These are phyloP conservation scores for Anas capensis DNA, from an alignment of 2,797 vertebrate species.

Conservation along the genomic window DNA sequence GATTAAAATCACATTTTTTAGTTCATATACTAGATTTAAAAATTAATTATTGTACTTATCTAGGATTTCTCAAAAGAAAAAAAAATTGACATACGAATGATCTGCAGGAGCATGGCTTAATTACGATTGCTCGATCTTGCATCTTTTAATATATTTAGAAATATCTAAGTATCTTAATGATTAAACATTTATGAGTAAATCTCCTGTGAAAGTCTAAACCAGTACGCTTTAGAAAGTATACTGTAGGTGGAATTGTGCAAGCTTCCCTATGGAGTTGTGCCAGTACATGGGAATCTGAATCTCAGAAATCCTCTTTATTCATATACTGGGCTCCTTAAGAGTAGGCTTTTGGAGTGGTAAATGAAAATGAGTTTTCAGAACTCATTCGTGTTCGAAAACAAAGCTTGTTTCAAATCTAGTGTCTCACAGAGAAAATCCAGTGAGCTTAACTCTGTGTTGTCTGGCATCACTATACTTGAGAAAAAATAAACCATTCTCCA, in stretches of 20 bases:
- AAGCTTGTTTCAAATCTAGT: conserved; percentile 27
- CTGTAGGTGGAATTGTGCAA: conserved; percentile 23
- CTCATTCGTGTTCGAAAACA: conserved; percentile 2
- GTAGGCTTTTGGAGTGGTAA: background rate
- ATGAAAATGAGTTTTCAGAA: conserved; percentile 41
- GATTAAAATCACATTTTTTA: background rate
- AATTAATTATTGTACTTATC: background rate
- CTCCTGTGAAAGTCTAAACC: conserved; percentile 44
- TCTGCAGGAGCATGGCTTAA: background rate
- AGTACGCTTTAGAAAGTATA: conserved; percentile 21
- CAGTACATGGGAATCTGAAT: conserved; percentile 17
- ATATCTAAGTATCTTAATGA: conserved; percentile 14
- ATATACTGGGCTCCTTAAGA: background rate
- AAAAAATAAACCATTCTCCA: background rate
- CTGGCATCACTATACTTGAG: conserved; percentile 9
- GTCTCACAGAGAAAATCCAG: conserved; percentile 49
- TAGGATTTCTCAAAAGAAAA: background rate
- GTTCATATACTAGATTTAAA: background rate
- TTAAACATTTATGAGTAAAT: conserved; percentile 53
- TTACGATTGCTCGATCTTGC: conserved; percentile 1
- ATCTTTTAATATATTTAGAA: conserved; percentile 36
- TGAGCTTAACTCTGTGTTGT: conserved; percentile 54
- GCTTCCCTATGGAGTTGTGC: conserved; percentile 36
- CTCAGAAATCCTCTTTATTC: conserved; percentile 23
- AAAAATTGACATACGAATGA: background rate